Conservation (phyloP, 2,888 invertebrate species). For the Griposia aprilina region DNA sequence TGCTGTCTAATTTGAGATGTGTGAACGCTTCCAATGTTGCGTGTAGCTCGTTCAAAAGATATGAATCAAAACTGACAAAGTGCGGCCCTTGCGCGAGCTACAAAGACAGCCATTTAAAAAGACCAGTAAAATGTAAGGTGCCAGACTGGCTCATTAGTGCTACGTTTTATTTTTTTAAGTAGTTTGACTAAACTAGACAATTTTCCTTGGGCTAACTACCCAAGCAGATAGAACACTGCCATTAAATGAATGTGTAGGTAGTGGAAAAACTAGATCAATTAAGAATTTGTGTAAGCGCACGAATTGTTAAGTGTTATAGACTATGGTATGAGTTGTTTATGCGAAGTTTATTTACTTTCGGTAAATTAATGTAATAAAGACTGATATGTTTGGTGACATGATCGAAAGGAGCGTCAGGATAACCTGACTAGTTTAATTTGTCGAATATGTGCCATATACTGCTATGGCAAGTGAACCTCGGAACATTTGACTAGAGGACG, state of each 20-base stretch:
- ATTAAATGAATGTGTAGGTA: constrained; percentile 66
- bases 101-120: constrained; percentile 34
- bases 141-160: constrained; percentile 74
- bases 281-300: constrained; percentile 64
- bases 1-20: constrained; percentile 55
- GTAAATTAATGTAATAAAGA: constrained; percentile 73
- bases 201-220: constrained; percentile 34
- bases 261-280: constrained; percentile 72
- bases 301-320: constrained; percentile 63
- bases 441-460: constrained; percentile 73
- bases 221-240: constrained; percentile 62
- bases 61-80: constrained; percentile 22
- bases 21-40: constrained; percentile 38
- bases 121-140: constrained; percentile 76
- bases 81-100: constrained; percentile 50
- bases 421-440: constrained; percentile 55
- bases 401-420: constrained; percentile 60
- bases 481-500: constrained; percentile 69
- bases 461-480: constrained; percentile 62
- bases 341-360: constrained; percentile 70
- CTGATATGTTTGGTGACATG: constrained; percentile 75
- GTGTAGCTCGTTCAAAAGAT: constrained; percentile 44
- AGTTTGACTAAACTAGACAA: constrained; percentile 70
- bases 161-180: constrained; percentile 67
- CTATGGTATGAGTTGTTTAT: constrained; percentile 57